Conservation (phyloP, 2,113 vertebrate genomes). For the Syrmaticus mikado region DNA sequence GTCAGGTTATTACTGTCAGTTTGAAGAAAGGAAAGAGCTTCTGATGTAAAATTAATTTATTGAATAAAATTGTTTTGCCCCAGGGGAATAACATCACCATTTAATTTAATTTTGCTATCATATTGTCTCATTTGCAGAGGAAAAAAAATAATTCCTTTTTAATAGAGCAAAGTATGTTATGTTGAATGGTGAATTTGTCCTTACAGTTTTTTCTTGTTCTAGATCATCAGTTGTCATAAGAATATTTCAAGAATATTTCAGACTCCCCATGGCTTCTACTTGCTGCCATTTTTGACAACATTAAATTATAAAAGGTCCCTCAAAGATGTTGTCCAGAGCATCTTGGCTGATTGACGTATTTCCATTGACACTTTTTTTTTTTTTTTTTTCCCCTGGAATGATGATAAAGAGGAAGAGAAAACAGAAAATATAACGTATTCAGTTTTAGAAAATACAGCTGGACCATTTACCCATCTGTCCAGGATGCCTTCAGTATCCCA, state of each 20-base stretch:
- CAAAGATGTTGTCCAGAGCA: neutral
- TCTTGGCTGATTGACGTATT: neutral
- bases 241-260: conserved; percentile 62
- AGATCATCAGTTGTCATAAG: conserved; percentile 70
- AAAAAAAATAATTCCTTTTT: conserved; percentile 76
- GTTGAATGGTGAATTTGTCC: conserved; percentile 67
- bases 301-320: conserved; percentile 8
- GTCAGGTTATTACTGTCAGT: conserved; percentile 86
- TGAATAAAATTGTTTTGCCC: conserved; percentile 85
- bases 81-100: conserved; percentile 83
- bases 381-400: neutral
- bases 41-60: conserved; percentile 88
- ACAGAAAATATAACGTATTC: neutral
- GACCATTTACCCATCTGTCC: neutral
- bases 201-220: conserved; percentile 66
- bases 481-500: conserved; percentile 15
- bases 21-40: conserved; percentile 81
- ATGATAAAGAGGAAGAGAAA: neutral
- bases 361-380: neutral
- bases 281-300: conserved; percentile 38
- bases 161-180: conserved; percentile 71
- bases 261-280: conserved; percentile 19
- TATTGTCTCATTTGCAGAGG: conserved; percentile 83
- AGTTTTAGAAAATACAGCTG: neutral
- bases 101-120: conserved; percentile 86